Conservation (phyloP, 2,797 vertebrate genomes). For the Bucorvus abyssinicus region DNA sequence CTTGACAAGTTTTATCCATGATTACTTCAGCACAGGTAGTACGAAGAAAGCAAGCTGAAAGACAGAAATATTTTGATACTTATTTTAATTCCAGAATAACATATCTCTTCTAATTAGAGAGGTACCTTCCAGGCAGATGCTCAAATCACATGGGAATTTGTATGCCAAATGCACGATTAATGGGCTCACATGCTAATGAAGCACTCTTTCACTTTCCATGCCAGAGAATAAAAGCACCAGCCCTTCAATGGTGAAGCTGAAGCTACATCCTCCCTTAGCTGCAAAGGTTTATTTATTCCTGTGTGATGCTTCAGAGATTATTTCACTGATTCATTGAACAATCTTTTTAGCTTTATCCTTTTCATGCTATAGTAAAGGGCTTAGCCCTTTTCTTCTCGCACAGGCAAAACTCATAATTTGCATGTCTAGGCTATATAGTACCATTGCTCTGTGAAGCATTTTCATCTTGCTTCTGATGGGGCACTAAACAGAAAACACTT, state of each 20-base stretch:
- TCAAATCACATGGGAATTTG: slow-evolving; percentile 21
- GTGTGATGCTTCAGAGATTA: not conserved
- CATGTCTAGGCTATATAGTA: not conserved
- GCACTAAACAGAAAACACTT: not conserved
- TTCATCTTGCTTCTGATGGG: not conserved
- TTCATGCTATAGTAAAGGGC: not conserved
- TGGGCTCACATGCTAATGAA: slow-evolving; percentile 38
- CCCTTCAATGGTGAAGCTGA: not conserved
- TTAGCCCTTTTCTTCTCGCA: not conserved
- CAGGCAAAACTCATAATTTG: not conserved
- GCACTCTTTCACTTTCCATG: not conserved
- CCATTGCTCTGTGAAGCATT: not conserved
- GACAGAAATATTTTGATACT: slow-evolving; percentile 52
- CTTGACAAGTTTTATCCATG: not conserved
- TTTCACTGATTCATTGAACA: not conserved
- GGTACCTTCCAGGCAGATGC: slow-evolving; percentile 50
- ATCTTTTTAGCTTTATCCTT: not conserved
- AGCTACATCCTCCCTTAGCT: not conserved
- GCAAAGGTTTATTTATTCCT: slow-evolving; percentile 8
- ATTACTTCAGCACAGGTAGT: not conserved
- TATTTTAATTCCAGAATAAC: slow-evolving; percentile 53
- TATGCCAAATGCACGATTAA: slow-evolving; percentile 35
- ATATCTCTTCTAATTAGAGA: slow-evolving; percentile 49
- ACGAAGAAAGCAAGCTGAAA: slow-evolving; percentile 27
- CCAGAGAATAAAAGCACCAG: slow-evolving; percentile 22